Base-by-base conservation (phyloP, 2,113 vertebrate species). In the Antechinus stuartii region DNA sequence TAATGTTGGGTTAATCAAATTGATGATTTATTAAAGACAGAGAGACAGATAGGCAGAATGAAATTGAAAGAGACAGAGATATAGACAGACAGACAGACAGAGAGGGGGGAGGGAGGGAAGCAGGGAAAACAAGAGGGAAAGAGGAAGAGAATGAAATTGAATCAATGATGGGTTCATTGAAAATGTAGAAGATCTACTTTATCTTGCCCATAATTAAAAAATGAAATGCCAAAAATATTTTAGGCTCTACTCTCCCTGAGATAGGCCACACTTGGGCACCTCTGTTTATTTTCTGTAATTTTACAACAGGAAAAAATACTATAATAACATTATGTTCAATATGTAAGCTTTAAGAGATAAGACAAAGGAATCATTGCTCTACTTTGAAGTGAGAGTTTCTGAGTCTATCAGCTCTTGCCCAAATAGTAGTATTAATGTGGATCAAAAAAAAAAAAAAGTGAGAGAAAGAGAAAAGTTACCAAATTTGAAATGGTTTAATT, bases 1-100 rank as follows among this genome's bases (percentile, higher is more conserved):
- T 96, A 97, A 97, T 98, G 93, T 93, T 95, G 92, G 9, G 94
- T 96, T 98, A 98, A 98, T 98, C 97, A 98, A 97, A 91, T 92
- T 92, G 92, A 97, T 84, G 16, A 6, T 42, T 96, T 95, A 96
- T 91, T 91, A 91, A 97, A 93, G 50, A 52, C 50, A 52, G 50
- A 52, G 3, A 50, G 50, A 50, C 42, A 42, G 50, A 10, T 10
- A 52, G 50, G 50, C 50, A 52, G 50, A 52, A 9, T 52, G 50
- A 52, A 52, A 52, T 52, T 52, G 9, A 52, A 9, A 52, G 50
- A 52, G 50, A 52, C 8, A 52, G 0, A 52, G 9, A 52, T 1
- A 52, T 0, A 52, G 50, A 52, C 4, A 47, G 47, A 47, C 42
- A 42, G 50, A 50, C 8, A 52, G 50, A 52, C 10, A 52, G 50